These are phyloP conservation scores for Eulemur macaco DNA, from an alignment of 2,113 vertebrate species.

Conservation along the genomic window DNA sequence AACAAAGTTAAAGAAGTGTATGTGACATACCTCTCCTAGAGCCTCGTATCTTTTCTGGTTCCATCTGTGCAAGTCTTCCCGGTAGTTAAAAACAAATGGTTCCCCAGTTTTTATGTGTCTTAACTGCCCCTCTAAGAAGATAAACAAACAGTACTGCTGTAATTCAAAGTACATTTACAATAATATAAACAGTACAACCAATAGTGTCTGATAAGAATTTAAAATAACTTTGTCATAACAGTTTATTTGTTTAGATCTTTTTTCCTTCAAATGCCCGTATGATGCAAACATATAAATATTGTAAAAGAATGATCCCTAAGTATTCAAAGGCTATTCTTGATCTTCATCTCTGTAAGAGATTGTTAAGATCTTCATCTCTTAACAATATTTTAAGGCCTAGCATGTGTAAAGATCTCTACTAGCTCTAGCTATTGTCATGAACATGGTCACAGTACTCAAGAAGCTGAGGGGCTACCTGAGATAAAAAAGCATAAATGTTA, in stretches of 20 bases:
- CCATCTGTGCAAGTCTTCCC: constrained; percentile 97
- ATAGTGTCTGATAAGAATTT: constrained; percentile 42
- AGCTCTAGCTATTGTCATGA: neutral
- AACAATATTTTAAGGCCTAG: neutral
- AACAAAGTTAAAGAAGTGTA: neutral
- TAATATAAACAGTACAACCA: constrained; percentile 30
- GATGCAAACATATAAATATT: neutral
- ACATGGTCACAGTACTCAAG: neutral
- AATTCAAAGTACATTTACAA: constrained; percentile 30
- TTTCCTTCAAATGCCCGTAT: neutral
- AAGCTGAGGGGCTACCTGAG: neutral
- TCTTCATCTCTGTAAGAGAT: neutral
- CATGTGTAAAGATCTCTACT: neutral
- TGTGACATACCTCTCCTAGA: constrained; percentile 93
- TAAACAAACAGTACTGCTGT: constrained; percentile 68
- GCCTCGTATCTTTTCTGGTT: constrained; percentile 99
- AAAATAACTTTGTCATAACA: neutral
- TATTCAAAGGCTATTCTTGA: neutral
- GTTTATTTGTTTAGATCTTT: constrained; percentile 5
- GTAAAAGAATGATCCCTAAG: neutral
- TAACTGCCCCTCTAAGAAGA: constrained; percentile 90
- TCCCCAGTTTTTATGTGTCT: constrained; percentile 95
- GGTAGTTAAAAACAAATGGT: constrained; percentile 96
- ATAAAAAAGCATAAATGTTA: neutral
- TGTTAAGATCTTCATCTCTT: neutral